Evolutionary conservation across 2,113 vertebrate species (phyloP), one percentile per base, ranked within the genome.

Genomic region (Phaetusa simplex): DNA sequence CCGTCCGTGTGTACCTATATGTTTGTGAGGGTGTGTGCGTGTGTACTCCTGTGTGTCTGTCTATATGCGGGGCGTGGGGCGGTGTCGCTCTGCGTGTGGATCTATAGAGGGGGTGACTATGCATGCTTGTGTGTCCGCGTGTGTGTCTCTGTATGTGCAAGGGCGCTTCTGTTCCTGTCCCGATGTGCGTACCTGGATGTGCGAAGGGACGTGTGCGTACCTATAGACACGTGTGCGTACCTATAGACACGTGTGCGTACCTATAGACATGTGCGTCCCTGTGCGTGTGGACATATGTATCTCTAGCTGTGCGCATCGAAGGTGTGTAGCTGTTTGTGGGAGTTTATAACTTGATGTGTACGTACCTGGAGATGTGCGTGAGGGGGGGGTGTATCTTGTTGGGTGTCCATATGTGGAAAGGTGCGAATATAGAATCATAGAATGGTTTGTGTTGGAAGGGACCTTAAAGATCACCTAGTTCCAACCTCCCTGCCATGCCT

Each of bases 31-130:
- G 23, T 23, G 18, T 30, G 59, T 47, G 29, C 8, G 5, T 11
- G 36, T 7, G 67, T 7, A 0, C 32, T 16, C 30, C 8, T 22
- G 1, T 38, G 22, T 14, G 49, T 9, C 26, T 22, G 55, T 16
- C n/a, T 40, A 1, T 26, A 20, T 12, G 36, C 9, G 20, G 38
- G 42, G 42, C n/a, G 42, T 14, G 13, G 42, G 42, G 20, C n/a
- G 26, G 3, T 10, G 8, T 49, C 61, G 24, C 0, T 14, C 4
- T 5, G 66, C 11, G n/a, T 27, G 36, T n/a, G 49, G 27, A 2
- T n/a, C 36, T 32, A 3, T 0, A 3, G 12, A 7, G 12, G 6
- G 36, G 38, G 16, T 22, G 36, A 11, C 53, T 43, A 0, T 24
- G 3, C 2, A 1, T 16, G 36, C 14, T 17, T 22, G 11, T 61